Conservation (phyloP, 2,113 vertebrate genomes). For the Mystacornis crossleyi region DNA sequence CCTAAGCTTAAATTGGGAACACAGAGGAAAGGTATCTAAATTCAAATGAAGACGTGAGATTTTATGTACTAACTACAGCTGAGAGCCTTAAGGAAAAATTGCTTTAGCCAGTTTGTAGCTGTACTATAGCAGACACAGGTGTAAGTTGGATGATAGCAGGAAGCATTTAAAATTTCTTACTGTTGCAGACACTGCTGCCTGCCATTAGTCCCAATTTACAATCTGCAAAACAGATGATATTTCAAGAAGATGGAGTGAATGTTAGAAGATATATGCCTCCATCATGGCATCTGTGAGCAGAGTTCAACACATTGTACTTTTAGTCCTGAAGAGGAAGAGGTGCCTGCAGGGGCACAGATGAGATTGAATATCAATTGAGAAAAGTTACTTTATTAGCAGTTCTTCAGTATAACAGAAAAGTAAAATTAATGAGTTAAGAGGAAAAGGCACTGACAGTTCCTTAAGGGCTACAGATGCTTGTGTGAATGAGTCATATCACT, state of each 20-base stretch:
- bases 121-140: not conserved
- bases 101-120: not conserved
- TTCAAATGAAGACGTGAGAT: not conserved
- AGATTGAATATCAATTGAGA: not conserved
- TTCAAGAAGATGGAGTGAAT: not conserved
- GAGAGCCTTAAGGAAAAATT: not conserved
- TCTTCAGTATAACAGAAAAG: conserved; percentile 11
- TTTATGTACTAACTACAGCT: not conserved
- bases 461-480: conserved; percentile 13
- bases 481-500: conserved; percentile 37
- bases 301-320: not conserved
- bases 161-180: not conserved
- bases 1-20: not conserved
- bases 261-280: not conserved
- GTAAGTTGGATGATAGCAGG: not conserved
- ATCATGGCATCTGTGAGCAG: not conserved
- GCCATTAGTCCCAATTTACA: not conserved
- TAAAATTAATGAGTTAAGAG: conserved; percentile 32
- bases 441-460: not conserved
- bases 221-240: not conserved
- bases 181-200: not conserved
- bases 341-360: not conserved
- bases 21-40: not conserved
- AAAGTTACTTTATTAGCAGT: conserved; percentile 37
- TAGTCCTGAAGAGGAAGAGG: not conserved